A percentile compares a stretch with the other conserved stretches of the same genome.
Conservation (phyloP, 1,140 invertebrate species). For the Panulirus ornatus region DNA sequence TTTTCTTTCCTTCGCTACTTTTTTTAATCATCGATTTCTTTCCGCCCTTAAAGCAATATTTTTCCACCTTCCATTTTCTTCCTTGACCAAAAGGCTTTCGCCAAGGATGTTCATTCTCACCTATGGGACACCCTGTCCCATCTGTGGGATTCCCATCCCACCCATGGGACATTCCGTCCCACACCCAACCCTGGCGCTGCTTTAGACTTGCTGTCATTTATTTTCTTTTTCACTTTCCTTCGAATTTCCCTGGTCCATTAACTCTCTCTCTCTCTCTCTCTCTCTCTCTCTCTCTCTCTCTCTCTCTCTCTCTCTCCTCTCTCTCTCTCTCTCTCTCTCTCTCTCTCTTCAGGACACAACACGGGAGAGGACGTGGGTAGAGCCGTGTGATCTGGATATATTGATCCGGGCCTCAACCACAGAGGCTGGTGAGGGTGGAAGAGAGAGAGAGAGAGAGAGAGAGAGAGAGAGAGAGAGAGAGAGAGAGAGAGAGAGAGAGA, state of each 20-base stretch:
- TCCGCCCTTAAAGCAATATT: too few relatives aligned
- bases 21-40: too few relatives aligned
- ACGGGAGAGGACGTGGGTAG: not conserved
- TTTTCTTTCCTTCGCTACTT: too few relatives aligned
- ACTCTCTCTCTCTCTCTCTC: constrained; percentile 9
- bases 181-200: too few relatives aligned
- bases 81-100: too few relatives aligned
- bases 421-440: not conserved
- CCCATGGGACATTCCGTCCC: too few relatives aligned
- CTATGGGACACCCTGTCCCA: too few relatives aligned
- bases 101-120: too few relatives aligned
- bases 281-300: not conserved
- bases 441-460: not conserved
- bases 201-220: too few relatives aligned
- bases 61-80: too few relatives aligned
- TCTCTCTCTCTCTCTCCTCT: not conserved
- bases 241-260: not conserved
- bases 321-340: not conserved
- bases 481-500: not conserved
- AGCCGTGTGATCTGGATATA: not conserved
- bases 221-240: not conserved
- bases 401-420: not conserved
- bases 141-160: too few relatives aligned
- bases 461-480: not conserved
- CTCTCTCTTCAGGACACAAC: not conserved